Conservation (phyloP, 2,113 vertebrate species). For the Oceanites oceanicus region DNA sequence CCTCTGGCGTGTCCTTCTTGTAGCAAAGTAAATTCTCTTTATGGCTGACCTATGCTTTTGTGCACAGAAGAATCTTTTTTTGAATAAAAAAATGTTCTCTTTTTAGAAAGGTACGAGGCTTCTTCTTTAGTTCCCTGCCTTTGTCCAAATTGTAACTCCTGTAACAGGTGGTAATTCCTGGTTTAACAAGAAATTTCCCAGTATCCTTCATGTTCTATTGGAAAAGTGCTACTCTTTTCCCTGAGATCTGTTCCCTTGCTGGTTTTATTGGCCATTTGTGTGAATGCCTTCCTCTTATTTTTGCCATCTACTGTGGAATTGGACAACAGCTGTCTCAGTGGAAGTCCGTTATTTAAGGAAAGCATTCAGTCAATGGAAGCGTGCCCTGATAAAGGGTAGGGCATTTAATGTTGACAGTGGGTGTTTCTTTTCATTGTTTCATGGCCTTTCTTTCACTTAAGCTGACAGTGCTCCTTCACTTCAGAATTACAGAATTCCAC, state of each 20-base stretch:
- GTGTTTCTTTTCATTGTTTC: background rate
- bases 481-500: background rate
- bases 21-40: background rate
- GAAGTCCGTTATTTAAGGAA: background rate
- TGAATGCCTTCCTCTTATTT: background rate
- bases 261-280: background rate
- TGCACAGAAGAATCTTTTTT: background rate
- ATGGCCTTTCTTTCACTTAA: background rate
- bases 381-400: background rate
- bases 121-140: background rate
- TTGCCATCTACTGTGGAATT: background rate
- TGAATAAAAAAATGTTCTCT: background rate
- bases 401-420: background rate
- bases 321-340: background rate
- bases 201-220: background rate
- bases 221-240: background rate
- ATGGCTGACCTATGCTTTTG: background rate
- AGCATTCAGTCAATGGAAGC: background rate
- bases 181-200: background rate
- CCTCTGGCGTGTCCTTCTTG: background rate
- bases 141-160: background rate
- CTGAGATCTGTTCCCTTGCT: background rate
- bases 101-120: background rate
- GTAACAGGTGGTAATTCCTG: background rate
- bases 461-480: background rate